A percentile compares a stretch with the other conserved stretches of the same genome.
phyloP scores from a whole-genome alignment of 1,140 invertebrate genomes.

The Anagrus nilaparvatae region DNA sequence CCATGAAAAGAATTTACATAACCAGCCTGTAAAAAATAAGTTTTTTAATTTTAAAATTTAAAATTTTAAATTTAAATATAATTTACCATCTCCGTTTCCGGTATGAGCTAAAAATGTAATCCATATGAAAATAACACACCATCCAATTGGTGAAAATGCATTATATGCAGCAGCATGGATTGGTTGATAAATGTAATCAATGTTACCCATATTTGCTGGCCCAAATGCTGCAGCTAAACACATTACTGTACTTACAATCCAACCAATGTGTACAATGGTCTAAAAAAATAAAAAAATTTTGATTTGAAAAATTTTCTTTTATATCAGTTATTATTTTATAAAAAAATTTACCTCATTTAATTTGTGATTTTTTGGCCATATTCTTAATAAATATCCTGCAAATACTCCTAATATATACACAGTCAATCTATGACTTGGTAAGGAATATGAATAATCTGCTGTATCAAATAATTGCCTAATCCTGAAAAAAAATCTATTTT shows the following conservation, averaged over 20 bases:
- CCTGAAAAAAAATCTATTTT: slow-evolving; percentile 32
- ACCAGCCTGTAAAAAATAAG: slow-evolving; percentile 33
- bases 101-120: slow-evolving; percentile 52
- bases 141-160: slow-evolving; percentile 59
- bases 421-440: slow-evolving; percentile 57
- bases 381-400: slow-evolving; percentile 49
- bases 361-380: slow-evolving; percentile 37
- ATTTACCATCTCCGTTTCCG: slow-evolving; percentile 45
- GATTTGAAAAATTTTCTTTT: neutral
- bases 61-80: slow-evolving; percentile 7
- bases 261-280: slow-evolving; percentile 46
- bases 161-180: slow-evolving; percentile 57
- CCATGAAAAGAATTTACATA: slow-evolving; percentile 47
- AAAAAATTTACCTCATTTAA: slow-evolving; percentile 32
- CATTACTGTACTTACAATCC: slow-evolving; percentile 39
- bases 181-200: slow-evolving; percentile 55
- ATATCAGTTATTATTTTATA: slow-evolving; percentile 3
- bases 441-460: slow-evolving; percentile 55
- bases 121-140: slow-evolving; percentile 59
- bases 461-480: slow-evolving; percentile 55
- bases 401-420: slow-evolving; percentile 59
- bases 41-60: neutral
- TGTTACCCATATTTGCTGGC: slow-evolving; percentile 54
- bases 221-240: slow-evolving; percentile 48
- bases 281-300: no score